A percentile compares a stretch with the other conserved stretches of the same genome.
These are phyloP conservation scores for Eutolmus rufibarbis DNA, from an alignment of 2,888 invertebrate species.

Conservation along the genomic window DNA sequence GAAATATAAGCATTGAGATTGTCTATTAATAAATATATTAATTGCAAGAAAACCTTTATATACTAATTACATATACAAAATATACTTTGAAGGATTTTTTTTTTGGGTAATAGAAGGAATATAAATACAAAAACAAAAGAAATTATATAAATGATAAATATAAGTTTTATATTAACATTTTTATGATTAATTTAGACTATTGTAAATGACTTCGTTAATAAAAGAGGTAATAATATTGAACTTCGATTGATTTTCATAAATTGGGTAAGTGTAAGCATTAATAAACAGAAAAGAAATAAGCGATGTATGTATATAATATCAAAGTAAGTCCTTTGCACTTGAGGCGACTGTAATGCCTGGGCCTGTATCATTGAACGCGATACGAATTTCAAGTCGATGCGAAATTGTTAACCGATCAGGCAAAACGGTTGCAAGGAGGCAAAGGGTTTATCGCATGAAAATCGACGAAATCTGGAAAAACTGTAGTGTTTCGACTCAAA, in stretches of 20 bases:
- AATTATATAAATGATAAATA: conserved; percentile 34
- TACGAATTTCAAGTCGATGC: no score
- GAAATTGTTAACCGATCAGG: no score
- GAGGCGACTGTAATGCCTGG: no score
- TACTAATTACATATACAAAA: conserved; percentile 38
- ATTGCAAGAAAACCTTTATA: conserved; percentile 33
- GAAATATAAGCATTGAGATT: not conserved
- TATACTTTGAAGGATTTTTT: conserved; percentile 27
- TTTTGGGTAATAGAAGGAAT: conserved; percentile 38
- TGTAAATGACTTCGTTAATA: conserved; percentile 38
- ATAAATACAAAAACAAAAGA: conserved; percentile 34
- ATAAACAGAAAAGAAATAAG: no score
- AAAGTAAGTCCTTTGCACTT: no score
- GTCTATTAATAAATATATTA: conserved; percentile 24
- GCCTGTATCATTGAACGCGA: no score
- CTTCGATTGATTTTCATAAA: not conserved
- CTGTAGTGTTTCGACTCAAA: no score
- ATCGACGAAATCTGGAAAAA: no score
- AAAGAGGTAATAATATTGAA: conserved; percentile 35
- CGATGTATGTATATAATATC: no score
- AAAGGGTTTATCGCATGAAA: no score
- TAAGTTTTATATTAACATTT: conserved; percentile 43
- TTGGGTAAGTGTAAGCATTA: not conserved
- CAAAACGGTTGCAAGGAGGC: no score
- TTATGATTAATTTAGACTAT: conserved; percentile 40